A percentile compares a stretch with the other conserved stretches of the same genome.
Evolutionary conservation across 1,140 invertebrate species (phyloP).

Genomic region (Drosophila melanogaster): DNA sequence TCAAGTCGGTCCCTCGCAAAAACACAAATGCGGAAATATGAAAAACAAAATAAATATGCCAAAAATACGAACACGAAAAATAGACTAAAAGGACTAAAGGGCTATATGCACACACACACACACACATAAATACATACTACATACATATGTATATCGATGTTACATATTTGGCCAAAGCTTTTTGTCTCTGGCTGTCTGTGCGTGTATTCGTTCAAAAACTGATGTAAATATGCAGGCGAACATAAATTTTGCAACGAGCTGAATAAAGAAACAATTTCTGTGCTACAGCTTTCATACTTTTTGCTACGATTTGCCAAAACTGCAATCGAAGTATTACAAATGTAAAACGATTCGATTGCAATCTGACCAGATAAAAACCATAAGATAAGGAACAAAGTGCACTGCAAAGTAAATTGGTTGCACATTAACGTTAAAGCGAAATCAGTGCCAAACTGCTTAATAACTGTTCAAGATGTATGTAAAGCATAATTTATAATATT

Average conservation of each 20-base stretch:
- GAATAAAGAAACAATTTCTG: conserved; percentile 72
- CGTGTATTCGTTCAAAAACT: conserved; percentile 24
- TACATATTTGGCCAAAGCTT: conserved; percentile 56
- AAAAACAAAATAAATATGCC: conserved; percentile 15
- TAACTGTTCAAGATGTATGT: not conserved
- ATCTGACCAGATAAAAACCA: conserved; percentile 29
- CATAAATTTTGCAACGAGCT: conserved; percentile 46
- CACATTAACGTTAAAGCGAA: not conserved
- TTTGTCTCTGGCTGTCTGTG: conserved; percentile 37
- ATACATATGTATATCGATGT: not conserved
- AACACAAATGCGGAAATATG: conserved; percentile 8
- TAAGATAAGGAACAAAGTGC: not conserved
- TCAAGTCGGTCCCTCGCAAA: conserved; percentile 43
- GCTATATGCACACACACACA: conserved; percentile 49
- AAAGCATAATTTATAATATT: too few relatives aligned
- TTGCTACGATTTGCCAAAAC: conserved; percentile 51
- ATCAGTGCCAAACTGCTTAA: too few relatives aligned
- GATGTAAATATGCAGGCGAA: conserved; percentile 61
- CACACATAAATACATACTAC: too few relatives aligned
- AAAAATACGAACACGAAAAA: conserved; percentile 22
- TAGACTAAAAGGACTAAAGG: conserved; percentile 14
- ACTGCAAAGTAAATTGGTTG: not conserved
- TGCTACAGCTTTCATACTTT: conserved; percentile 38
- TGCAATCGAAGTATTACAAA: conserved; percentile 70
- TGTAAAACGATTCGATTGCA: conserved; percentile 70